Evolutionary conservation across 2,797 vertebrate genomes (phyloP), one percentile per base, ranked within the genome.

Genomic region (Lateolabrax maculatus): DNA sequence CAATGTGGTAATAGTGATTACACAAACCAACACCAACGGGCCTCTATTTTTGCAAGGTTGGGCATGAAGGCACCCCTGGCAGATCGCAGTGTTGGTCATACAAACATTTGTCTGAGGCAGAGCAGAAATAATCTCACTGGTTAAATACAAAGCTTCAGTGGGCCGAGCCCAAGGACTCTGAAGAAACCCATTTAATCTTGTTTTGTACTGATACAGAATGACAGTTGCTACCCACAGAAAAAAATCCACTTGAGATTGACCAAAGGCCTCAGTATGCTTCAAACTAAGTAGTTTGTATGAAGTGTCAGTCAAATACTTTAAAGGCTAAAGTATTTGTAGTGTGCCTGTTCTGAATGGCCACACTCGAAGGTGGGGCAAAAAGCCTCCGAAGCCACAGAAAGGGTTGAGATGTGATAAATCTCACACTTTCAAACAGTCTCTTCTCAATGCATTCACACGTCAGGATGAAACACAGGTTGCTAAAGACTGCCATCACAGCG

Each of bases 1-100:
- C 62, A 52, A 76, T 34, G 78, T 90, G 87, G 78, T 67, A 79
- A 80, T 57, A 68, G 39, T 23, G 18, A 81, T 80, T 77, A 86
- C 77, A 74, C 71, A 57, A 58, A 71, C 53, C 53, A 44, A 65
- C 72, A 72, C 43, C 53, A 68, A 23, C 2, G 1, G 6, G n/a
- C 48, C 12, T 80, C 41, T 67, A 43, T 79, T 80, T 81, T 62
- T 79, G 46, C 61, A 44, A 6, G 23, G 51, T 25, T 23, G 18
- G 49, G 37, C 23, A 11, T 11, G 2, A 41, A 46, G 36, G 36
- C 46, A 57, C 21, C 53, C 10, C 52, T 13, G 53, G 27, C 9
- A 48, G 10, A 64, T 23, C 3, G 1, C 16, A 49, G 43, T 34
- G 27, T n/a, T 21, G 46, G 25, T 56, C 46, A 13, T 1, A 34